Evolutionary conservation across 2,113 vertebrate genomes (phyloP).

Genomic region (Bettongia penicillata): DNA sequence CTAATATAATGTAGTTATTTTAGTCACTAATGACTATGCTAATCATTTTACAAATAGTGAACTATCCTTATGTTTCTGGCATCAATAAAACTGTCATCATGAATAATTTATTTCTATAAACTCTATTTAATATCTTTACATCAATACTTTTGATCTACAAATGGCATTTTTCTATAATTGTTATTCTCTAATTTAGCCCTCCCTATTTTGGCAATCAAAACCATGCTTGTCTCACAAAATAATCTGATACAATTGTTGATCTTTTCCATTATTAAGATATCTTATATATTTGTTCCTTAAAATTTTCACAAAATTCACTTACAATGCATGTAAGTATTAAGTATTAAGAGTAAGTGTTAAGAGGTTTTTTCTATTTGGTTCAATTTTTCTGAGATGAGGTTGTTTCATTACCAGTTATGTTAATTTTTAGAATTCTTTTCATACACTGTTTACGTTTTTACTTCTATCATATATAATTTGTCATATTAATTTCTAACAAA

Average conservation of each 20-base stretch:
- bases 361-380: not conserved
- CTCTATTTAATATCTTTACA: not conserved
- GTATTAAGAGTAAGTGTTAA: not conserved
- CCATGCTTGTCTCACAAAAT: not conserved
- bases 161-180: not conserved
- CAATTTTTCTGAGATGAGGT: not conserved
- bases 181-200: not conserved
- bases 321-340: not conserved
- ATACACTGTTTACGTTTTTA: not conserved
- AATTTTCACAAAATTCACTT: not conserved
- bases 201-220: not conserved
- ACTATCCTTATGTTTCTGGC: not conserved
- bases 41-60: not conserved
- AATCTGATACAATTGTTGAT: not conserved
- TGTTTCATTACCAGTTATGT: not conserved
- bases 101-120: not conserved
- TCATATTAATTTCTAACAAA: not conserved
- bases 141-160: not conserved
- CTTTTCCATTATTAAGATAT: not conserved
- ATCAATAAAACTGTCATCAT: not conserved
- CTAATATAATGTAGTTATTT: not conserved
- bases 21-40: not conserved
- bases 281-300: not conserved
- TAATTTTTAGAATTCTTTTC: no score
- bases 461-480: not conserved